Evolutionary conservation across 1,140 invertebrate genomes (phyloP).

Genomic region (Meteorus sp.): DNA sequence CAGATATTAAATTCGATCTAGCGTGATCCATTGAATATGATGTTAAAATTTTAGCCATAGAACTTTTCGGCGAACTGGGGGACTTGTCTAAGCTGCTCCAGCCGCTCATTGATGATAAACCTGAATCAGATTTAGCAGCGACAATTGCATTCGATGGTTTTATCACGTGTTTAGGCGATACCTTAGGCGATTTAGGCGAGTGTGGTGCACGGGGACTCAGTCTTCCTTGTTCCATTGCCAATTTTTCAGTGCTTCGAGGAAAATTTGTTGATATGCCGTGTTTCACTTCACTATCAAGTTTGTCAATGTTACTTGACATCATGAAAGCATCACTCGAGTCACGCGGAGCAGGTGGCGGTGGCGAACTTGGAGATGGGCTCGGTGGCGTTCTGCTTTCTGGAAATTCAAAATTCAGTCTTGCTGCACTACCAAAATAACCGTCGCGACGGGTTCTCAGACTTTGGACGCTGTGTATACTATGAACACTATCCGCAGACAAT

Average conservation of each 20-base stretch:
- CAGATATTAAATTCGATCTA: conserved; percentile 36
- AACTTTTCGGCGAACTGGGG: conserved; percentile 70
- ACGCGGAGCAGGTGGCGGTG: conserved; percentile 77
- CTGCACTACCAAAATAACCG: conserved; percentile 62
- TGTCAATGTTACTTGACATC: conserved; percentile 46
- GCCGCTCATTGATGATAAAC: conserved; percentile 81
- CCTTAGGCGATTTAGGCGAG: conserved; percentile 73
- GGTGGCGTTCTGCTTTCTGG: conserved; percentile 58
- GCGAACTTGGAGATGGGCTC: conserved; percentile 65
- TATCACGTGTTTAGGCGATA: conserved; percentile 73
- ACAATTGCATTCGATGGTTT: conserved; percentile 63
- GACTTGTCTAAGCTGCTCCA: conserved; percentile 85
- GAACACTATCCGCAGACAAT: conserved; percentile 61
- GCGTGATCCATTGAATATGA: conserved; percentile 49
- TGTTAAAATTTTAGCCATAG: conserved; percentile 47
- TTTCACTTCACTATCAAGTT: conserved; percentile 44
- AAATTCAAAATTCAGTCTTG: conserved; percentile 59
- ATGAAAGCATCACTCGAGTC: conserved; percentile 62
- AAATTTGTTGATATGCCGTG: conserved; percentile 55
- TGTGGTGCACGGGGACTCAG: conserved; percentile 67
- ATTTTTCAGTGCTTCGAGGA: conserved; percentile 48
- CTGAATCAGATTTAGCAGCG: conserved; percentile 78
- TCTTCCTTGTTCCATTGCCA: conserved; percentile 57
- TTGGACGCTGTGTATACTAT: conserved; percentile 47
- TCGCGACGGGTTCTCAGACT: conserved; percentile 69